Evolutionary conservation across 2,888 invertebrate genomes (phyloP).

Genomic region (Drosophila monieri): DNA sequence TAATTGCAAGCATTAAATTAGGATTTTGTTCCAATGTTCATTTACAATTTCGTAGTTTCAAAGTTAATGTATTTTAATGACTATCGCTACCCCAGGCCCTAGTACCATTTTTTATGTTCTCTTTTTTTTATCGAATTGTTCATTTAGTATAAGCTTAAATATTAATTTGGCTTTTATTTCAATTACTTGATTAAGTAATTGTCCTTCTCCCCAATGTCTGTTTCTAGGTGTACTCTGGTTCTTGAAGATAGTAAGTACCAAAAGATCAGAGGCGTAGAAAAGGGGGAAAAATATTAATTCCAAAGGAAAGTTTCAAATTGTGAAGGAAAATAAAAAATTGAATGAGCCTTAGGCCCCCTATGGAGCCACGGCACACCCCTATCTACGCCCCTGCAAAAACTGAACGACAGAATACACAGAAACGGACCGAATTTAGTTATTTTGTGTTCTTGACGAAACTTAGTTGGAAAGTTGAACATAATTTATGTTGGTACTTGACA

Average conservation of each 20-base stretch:
- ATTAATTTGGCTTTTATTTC: constrained; percentile 72
- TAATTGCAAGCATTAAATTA: constrained; percentile 54
- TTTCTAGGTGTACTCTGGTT: constrained; percentile 13
- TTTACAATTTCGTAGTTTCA: constrained; percentile 54
- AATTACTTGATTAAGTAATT: constrained; percentile 38
- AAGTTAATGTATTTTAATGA: constrained; percentile 38
- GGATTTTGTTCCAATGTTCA: constrained; percentile 44
- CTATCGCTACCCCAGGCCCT: constrained; percentile 74
- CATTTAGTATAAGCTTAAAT: constrained; percentile 58
- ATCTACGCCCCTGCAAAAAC: too few relatives aligned
- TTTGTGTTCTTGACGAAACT: constrained; percentile 9
- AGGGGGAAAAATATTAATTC: too few relatives aligned
- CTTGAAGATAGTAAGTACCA: constrained; percentile 47
- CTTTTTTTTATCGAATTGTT: constrained; percentile 33
- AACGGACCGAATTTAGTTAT: constrained; percentile 22
- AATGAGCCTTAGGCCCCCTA: too few relatives aligned
- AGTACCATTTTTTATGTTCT: constrained; percentile 59
- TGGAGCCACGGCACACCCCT: too few relatives aligned
- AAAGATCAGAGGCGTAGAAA: constrained; percentile 10
- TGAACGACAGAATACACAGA: constrained; percentile 16
- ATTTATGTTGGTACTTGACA: constrained; percentile 30
- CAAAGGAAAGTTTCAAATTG: too few relatives aligned
- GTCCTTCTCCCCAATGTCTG: constrained; percentile 24
- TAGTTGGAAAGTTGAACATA: constrained; percentile 29
- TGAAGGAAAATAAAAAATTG: too few relatives aligned